These are phyloP conservation scores for Margarornis squamiger DNA, from an alignment of 2,797 vertebrate species.

Conservation along the genomic window DNA sequence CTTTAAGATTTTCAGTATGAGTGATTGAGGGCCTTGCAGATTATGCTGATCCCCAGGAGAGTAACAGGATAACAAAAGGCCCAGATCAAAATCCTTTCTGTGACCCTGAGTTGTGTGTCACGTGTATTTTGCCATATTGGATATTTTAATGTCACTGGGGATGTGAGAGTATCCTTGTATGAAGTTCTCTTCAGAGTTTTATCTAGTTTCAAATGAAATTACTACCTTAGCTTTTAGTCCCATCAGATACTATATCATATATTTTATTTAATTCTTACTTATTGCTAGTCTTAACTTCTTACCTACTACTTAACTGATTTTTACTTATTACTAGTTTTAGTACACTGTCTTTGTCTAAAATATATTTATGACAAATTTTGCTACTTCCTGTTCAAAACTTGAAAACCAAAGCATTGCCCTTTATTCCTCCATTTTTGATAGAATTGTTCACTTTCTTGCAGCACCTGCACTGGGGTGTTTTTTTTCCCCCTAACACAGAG, in stretches of 20 bases:
- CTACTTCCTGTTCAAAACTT: neutral
- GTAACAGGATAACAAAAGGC: neutral
- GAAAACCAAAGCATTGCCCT: neutral
- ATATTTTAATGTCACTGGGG: neutral
- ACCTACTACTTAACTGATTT: neutral
- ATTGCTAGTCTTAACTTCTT: neutral
- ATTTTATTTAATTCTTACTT: neutral
- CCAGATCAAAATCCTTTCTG: neutral
- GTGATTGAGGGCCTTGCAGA: neutral
- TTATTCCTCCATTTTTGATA: neutral
- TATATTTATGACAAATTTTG: neutral
- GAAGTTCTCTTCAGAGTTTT: neutral
- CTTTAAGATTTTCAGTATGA: neutral
- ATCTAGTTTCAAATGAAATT: neutral
- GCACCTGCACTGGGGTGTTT: neutral
- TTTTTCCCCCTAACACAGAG: rapidly evolving
- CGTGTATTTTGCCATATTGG: neutral
- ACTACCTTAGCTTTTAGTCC: neutral
- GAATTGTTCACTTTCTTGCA: neutral
- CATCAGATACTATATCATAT: neutral
- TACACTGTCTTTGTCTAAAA: neutral
- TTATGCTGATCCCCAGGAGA: neutral
- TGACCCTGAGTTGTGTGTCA: neutral
- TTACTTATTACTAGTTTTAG: neutral
- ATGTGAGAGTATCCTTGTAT: neutral